Conservation (phyloP, 2,888 invertebrate species). For the Drosophila mettleri region DNA sequence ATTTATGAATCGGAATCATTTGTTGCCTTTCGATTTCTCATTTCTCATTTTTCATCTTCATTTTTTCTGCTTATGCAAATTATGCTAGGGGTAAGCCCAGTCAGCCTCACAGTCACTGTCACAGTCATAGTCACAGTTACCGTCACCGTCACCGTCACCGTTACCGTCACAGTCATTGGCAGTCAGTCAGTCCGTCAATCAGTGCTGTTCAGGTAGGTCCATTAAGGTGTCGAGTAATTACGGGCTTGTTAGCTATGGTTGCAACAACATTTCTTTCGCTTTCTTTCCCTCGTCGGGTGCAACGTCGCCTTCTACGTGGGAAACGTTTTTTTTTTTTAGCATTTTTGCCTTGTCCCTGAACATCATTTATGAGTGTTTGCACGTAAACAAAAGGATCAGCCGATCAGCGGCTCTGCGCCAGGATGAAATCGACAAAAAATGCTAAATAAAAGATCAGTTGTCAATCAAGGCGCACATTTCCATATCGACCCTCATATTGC, state of each 20-base stretch:
- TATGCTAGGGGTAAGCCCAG: constrained; percentile 51
- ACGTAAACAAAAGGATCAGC: constrained; percentile 65
- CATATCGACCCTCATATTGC: constrained; percentile 60
- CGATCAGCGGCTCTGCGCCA: constrained; percentile 37
- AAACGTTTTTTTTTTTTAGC: constrained; percentile 53
- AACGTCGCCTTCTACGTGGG: constrained; percentile 57
- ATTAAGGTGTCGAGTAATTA: constrained; percentile 81
- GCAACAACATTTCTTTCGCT: constrained; percentile 62
- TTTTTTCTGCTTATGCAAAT: constrained; percentile 73
- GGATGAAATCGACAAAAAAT: neutral
- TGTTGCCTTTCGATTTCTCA: constrained; percentile 27
- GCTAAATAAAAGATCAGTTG: constrained; percentile 68
- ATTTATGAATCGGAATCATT: constrained; percentile 17
- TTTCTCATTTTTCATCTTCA: constrained; percentile 46
- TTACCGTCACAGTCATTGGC: constrained; percentile 6
- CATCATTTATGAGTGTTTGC: constrained; percentile 73
- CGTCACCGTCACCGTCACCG: constrained; percentile 1
- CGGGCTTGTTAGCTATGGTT: constrained; percentile 82
- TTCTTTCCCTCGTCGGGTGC: constrained; percentile 50
- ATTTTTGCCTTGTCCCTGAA: constrained; percentile 31
- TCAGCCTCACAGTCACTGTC: constrained; percentile 18
- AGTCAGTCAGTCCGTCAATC: constrained; percentile 18
- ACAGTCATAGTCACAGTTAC: constrained; percentile 3
- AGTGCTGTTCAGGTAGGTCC: constrained; percentile 43
- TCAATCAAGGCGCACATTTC: constrained; percentile 64